These are phyloP conservation scores for Sebastes iracundus DNA, from an alignment of 2,797 vertebrate species.

Conservation along the genomic window DNA sequence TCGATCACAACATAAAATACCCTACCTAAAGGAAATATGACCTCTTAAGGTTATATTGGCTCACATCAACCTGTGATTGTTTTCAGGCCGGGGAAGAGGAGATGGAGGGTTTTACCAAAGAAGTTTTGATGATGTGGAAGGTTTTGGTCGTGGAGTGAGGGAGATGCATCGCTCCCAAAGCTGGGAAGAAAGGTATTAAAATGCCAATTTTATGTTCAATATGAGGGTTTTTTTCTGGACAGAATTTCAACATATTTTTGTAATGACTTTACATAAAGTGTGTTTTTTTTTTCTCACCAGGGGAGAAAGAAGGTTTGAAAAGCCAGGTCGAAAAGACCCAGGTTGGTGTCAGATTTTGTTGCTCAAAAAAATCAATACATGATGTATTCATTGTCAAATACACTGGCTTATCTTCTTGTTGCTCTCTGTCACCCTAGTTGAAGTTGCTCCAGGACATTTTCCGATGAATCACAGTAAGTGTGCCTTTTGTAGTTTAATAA, in stretches of 20 bases:
- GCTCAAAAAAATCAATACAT: constrained; percentile 23
- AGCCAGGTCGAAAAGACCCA: constrained; percentile 98
- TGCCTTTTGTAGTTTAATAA: not conserved
- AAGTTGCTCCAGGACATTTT: constrained; percentile 83
- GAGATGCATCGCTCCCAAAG: constrained; percentile 99
- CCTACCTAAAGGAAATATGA: not conserved
- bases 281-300: constrained; percentile 70
- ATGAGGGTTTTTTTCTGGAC: not conserved
- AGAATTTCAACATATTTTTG: not conserved
- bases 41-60: not conserved
- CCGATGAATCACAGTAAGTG: constrained; percentile 85
- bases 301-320: constrained; percentile 99
- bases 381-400: not conserved
- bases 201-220: not conserved
- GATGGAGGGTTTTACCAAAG: constrained; percentile 99
- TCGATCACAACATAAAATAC: not conserved
- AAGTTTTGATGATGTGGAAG: constrained; percentile 99
- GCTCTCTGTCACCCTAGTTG: constrained; percentile 45
- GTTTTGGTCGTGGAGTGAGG: constrained; percentile 94
- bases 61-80: constrained; percentile 23
- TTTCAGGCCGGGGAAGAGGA: constrained; percentile 94
- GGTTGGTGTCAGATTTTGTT: constrained; percentile 82
- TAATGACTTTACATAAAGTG: not conserved
- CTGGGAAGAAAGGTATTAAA: constrained; percentile 96
- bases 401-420: constrained; percentile 18